Percentiles rank a stretch among this genome's conserved stretches.
Conservation (phyloP, 92 coral and sea anemone species). For the Epizoanthus rinbou region DNA sequence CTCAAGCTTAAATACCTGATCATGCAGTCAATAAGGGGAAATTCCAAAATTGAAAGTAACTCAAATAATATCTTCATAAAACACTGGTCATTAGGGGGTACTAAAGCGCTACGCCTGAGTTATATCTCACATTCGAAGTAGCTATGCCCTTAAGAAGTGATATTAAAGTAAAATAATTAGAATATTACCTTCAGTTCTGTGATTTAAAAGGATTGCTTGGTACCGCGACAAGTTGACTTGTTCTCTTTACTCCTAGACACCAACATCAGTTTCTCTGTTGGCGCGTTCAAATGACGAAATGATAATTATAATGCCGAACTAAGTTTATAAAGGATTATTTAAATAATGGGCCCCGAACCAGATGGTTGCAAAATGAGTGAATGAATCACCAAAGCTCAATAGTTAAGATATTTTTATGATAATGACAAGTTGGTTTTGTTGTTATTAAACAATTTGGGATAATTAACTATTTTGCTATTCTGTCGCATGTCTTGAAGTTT, state of each 20-base stretch:
- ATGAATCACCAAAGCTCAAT: constrained; percentile 57
- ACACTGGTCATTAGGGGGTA: constrained; percentile 28
- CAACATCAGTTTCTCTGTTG: background rate
- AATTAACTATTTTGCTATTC: constrained; percentile 57
- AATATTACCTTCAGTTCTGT: constrained; percentile 14
- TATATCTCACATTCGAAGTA: constrained; percentile 2
- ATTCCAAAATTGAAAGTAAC: background rate
- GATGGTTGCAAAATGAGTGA: constrained; percentile 69
- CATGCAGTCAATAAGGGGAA: background rate
- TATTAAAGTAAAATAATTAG: background rate
- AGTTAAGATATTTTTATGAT: constrained; percentile 66
- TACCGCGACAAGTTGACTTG: background rate
- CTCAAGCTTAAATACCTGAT: background rate
- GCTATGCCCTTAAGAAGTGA: no score
- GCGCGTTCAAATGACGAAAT: background rate
- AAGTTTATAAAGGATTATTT: constrained; percentile 39
- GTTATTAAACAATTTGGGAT: constrained; percentile 71
- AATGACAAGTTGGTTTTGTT: constrained; percentile 72
- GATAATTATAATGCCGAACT: constrained; percentile 1
- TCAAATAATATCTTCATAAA: constrained; percentile 2
- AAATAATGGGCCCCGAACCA: constrained; percentile 56
- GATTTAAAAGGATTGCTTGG: background rate
- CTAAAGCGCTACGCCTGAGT: constrained; percentile 10
- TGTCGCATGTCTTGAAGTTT: constrained; percentile 45
- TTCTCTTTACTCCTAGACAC: background rate